A percentile compares a stretch with the other conserved stretches of the same genome.
phyloP scores from a whole-genome alignment of 2,888 invertebrate genomes.

The Phalera bucephala region DNA sequence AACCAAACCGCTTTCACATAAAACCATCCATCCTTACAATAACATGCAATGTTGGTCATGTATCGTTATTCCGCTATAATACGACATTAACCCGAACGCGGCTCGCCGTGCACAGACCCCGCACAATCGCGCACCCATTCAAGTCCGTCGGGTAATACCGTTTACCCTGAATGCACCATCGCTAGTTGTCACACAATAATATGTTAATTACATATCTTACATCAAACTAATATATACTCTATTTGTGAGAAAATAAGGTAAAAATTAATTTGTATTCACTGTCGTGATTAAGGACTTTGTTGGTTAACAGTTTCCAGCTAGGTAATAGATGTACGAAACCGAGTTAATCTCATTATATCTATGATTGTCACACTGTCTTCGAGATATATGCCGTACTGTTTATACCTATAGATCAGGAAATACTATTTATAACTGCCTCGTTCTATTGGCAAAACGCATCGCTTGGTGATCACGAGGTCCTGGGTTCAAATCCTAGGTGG shows the following conservation, averaged over 20 bases:
- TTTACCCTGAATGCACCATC: background rate
- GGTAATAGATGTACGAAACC: background rate
- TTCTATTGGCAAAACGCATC: too few species aligned
- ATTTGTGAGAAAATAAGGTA: background rate
- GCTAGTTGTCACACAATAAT: background rate
- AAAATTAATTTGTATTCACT: background rate
- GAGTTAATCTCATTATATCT: background rate
- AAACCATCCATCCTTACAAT: constrained; percentile 17
- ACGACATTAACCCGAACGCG: constrained; percentile 18
- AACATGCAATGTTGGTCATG: constrained; percentile 10
- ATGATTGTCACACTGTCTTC: background rate
- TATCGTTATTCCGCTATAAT: constrained; percentile 10
- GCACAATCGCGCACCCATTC: too few species aligned
- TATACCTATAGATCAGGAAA: too few species aligned
- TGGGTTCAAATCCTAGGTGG: too few species aligned
- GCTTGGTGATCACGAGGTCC: too few species aligned
- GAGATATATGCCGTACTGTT: background rate
- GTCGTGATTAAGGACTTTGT: background rate
- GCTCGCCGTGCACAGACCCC: constrained; percentile 10
- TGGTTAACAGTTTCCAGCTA: background rate
- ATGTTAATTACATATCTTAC: background rate
- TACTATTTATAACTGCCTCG: too few species aligned
- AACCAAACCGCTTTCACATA: constrained; percentile 5
- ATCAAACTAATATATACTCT: background rate
- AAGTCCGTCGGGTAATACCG: constrained; percentile 1